Percentiles rank a stretch among this genome's conserved stretches.
Evolutionary conservation across 2,797 vertebrate species (phyloP).

Genomic region (Corythornis leucogaster): DNA sequence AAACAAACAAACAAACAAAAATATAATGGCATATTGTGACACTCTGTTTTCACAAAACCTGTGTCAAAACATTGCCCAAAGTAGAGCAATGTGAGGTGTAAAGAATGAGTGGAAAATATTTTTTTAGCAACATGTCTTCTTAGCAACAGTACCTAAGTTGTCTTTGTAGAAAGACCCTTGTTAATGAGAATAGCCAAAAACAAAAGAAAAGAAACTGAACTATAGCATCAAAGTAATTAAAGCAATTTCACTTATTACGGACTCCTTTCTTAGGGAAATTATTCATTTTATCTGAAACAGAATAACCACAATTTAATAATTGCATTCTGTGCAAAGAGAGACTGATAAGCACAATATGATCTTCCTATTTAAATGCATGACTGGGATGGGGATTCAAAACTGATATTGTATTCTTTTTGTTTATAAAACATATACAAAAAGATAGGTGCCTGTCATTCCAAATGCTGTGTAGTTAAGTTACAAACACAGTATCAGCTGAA

Average conservation of each 20-base stretch:
- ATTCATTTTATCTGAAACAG: background rate
- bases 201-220: background rate
- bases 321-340: background rate
- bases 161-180: background rate
- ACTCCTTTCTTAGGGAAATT: constrained; percentile 1
- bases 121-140: background rate
- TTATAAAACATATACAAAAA: background rate
- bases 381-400: background rate
- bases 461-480: background rate
- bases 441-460: background rate
- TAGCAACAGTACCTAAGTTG: background rate
- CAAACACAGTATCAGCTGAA: background rate
- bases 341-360: background rate
- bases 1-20: background rate
- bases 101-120: background rate
- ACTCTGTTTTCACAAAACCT: background rate
- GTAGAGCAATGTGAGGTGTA: background rate
- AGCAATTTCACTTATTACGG: background rate
- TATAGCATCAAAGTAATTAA: constrained; percentile 12
- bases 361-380: background rate
- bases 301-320: constrained; percentile 28
- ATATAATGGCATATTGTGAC: background rate
- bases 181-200: background rate
- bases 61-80: background rate
- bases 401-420: background rate